Base-by-base conservation (phyloP, 1,140 invertebrate genomes). In the Dendroctonus ponderosae region DNA sequence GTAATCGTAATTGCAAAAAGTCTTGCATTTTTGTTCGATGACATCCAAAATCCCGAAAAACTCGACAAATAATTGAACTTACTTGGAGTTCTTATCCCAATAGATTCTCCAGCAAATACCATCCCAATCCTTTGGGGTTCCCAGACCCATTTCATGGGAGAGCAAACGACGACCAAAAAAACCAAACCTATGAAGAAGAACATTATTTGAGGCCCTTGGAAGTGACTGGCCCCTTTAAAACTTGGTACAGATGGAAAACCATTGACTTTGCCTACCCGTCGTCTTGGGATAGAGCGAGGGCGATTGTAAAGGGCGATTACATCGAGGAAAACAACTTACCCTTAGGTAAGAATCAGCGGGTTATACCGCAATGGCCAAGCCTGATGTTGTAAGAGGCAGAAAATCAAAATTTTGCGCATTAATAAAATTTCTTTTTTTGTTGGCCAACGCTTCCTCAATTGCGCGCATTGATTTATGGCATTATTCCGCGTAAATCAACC, bases 251-350 rank as follows among this genome's bases (percentile, higher is more conserved):
- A 12, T 87, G 86, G 86, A 83, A 82, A 49, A 80, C 77, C 6
- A 72, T 87, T 4, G 85, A 86, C 68, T 86, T 83, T 69, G 80
- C 81, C 40, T 87, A 82, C 73, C 80, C 81, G 39, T 81, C 76
- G 3, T 77, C 77, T 7, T 76, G 77, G 41, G 80, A 80, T 26
- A 74, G 83, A 39, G 76, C 80, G 40, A 54, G 69, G n/a, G 84
- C 85, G 3, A 81, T 87, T 41, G 72, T 70, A 11, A 80, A 79
- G 62, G 81, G 81, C 0, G 82, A 84, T 26, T 92, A 85, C 69
- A 81, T 90, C 7, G 84, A 87, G 0, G 84, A 85, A 66, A 91
- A 91, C 73, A 88, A 86, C 72, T 74, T 92, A 14, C 90, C 90
- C 0, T 76, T 92, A 63, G 71, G 71, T 70, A 67, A 65, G 37